Base-by-base conservation (phyloP, 2,797 vertebrate genomes). In the Siniperca undulata region DNA sequence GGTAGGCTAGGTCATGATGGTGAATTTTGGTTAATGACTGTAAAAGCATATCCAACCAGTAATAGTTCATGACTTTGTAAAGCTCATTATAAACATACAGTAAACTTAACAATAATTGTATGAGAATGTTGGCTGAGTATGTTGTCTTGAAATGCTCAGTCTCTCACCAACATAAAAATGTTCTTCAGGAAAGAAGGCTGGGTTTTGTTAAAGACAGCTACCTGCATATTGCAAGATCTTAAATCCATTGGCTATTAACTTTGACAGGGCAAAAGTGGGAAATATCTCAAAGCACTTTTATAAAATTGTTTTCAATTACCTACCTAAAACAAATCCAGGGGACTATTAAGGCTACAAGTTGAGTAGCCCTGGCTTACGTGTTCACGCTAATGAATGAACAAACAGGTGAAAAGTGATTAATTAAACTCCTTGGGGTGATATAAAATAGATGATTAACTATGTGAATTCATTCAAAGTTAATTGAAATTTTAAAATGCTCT, bases 381-480 rank as follows among this genome's bases (percentile, higher is more conserved):
- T 86, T 71, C 56, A 84, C 27, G n/a, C 78, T 78, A 83, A 83
- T 66, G 50, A 82, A 70, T 80, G 7, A 7, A 80, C 80, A 79
- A 62, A 69, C 58, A n/a, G 81, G 78, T 89, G 46, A 81, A 78
- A 71, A 40, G 36, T 77, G 52, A 84, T 84, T 85, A 84, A 84
- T 74, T 67, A 27, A 72, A 82, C 36, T 86, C 87, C 80, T 42
- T 13, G 52, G 68, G 74, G 50, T 70, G 69, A 80, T 80, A 79
- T 76, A 70, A 80, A 85, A 74, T 55, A 60, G 70, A 86, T 61
- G 58, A 83, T 78, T 83, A 82, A 86, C 71, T 82, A 34, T 78
- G 44, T 81, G 70, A 74, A 82, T 85, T 80, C 19, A 79, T 74
- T 58, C 6, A 78, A 71, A 79, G 71, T 80, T 90, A 86, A 93